Conservation (phyloP, 30 jellyfish, hydroid and myxozoan genomes). For the Phacellophora camtschatica region DNA sequence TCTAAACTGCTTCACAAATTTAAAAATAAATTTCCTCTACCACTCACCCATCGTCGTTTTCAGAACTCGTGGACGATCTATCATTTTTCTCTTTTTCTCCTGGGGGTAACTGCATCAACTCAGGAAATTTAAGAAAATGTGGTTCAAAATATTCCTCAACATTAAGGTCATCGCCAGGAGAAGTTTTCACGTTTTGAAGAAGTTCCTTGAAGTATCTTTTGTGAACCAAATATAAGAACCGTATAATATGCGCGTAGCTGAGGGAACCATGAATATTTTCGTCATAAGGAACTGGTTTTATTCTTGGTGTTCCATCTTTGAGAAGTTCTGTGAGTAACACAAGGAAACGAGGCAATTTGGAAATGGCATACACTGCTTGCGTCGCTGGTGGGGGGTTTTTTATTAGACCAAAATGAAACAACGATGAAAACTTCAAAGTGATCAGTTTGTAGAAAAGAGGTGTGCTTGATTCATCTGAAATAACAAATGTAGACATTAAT, state of each 20-base stretch:
- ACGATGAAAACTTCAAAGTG: constrained; percentile 44
- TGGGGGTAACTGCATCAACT: constrained; percentile 30
- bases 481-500: no score
- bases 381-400: constrained; percentile 50
- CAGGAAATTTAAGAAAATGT: constrained; percentile 54
- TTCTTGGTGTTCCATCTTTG: constrained; percentile 53
- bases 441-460: constrained; percentile 47
- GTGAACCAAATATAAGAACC: constrained; percentile 61
- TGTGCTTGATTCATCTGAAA: constrained; percentile 22
- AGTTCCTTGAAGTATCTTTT: constrained; percentile 52
- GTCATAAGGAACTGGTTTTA: constrained; percentile 42
- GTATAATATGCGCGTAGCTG: constrained; percentile 50
- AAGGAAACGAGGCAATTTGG: constrained; percentile 37
- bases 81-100: background rate
- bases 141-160: constrained; percentile 62
- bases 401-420: constrained; percentile 57
- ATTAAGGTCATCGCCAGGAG: constrained; percentile 33
- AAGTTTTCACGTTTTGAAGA: constrained; percentile 1
- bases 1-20: no score
- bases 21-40: no score
- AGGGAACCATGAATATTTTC: constrained; percentile 35
- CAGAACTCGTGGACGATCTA: background rate
- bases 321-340: constrained; percentile 47
- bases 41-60: no score
- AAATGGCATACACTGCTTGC: constrained; percentile 41